Evolutionary conservation across 92 coral and sea anemone genomes (phyloP).

Genomic region (Paragorgia papillata): DNA sequence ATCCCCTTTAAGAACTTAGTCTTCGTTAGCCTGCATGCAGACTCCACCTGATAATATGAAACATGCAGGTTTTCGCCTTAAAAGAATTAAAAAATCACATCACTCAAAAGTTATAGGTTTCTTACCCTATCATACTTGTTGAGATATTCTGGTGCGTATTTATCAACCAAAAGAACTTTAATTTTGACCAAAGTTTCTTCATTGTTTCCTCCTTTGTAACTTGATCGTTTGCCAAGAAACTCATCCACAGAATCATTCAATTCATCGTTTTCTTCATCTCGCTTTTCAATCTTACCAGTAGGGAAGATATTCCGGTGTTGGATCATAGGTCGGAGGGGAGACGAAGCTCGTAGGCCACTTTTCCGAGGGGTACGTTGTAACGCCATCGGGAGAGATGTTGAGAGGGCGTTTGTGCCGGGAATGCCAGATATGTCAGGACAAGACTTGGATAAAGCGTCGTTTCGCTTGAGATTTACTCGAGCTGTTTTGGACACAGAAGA

Average conservation of each 20-base stretch:
- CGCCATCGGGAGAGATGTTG: conserved; percentile 81
- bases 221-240: conserved; percentile 27
- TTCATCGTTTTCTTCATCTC: conserved; percentile 36
- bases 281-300: conserved; percentile 50
- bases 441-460: conserved; percentile 71
- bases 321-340: conserved; percentile 90
- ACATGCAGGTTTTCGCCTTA: too few relatives aligned
- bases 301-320: conserved; percentile 70
- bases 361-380: conserved; percentile 69
- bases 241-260: conserved; percentile 21
- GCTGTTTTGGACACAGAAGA: conserved; percentile 66
- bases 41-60: too few relatives aligned
- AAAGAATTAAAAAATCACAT: too few relatives aligned
- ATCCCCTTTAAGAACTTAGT: too few relatives aligned
- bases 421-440: conserved; percentile 92
- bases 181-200: conserved; percentile 71
- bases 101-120: neutral
- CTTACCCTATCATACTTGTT: conserved; percentile 77
- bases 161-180: conserved; percentile 67
- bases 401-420: conserved; percentile 65
- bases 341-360: conserved; percentile 61
- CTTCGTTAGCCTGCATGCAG: too few relatives aligned
- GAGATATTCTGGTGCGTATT: conserved; percentile 71
- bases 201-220: conserved; percentile 44
- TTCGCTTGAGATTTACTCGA: conserved; percentile 4